Evolutionary conservation across 2,797 vertebrate genomes (phyloP).

Genomic region (Microctenopoma lineatum): DNA sequence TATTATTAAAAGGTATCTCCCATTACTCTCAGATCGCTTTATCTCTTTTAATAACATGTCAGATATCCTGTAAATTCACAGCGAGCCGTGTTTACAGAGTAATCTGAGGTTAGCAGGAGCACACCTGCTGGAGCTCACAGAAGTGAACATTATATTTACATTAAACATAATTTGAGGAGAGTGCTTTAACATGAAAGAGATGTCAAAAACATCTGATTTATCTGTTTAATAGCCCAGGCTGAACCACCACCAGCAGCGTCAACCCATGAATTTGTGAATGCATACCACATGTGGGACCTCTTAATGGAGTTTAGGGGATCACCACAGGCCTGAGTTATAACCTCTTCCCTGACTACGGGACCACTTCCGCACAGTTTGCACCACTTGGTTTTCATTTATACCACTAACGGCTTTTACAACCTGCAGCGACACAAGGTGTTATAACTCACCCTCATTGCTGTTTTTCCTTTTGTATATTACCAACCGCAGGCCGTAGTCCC

Average conservation of each 20-base stretch:
- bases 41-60: conserved; percentile 68
- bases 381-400: conserved; percentile 68
- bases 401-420: conserved; percentile 66
- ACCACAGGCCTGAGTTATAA: conserved; percentile 69
- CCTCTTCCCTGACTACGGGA: conserved; percentile 61
- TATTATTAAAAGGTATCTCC: conserved; percentile 58
- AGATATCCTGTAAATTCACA: conserved; percentile 27
- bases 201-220: conserved; percentile 64
- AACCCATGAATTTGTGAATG: conserved; percentile 55
- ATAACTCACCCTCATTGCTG: conserved; percentile 63
- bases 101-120: conserved; percentile 17
- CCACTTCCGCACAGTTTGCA: conserved; percentile 49
- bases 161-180: conserved; percentile 39
- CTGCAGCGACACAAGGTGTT: conserved; percentile 49
- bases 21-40: conserved; percentile 56
- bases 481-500: conserved; percentile 43
- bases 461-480: conserved; percentile 55
- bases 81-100: conserved; percentile 54
- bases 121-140: conserved; percentile 56
- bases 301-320: conserved; percentile 71
- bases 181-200: conserved; percentile 60
- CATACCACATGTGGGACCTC: conserved; percentile 73
- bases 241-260: conserved; percentile 54
- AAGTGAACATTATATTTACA: conserved; percentile 55
- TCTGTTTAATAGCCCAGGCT: conserved; percentile 52